These are phyloP conservation scores for Thaleichthys pacificus DNA, from an alignment of 2,797 vertebrate genomes.

Conservation along the genomic window DNA sequence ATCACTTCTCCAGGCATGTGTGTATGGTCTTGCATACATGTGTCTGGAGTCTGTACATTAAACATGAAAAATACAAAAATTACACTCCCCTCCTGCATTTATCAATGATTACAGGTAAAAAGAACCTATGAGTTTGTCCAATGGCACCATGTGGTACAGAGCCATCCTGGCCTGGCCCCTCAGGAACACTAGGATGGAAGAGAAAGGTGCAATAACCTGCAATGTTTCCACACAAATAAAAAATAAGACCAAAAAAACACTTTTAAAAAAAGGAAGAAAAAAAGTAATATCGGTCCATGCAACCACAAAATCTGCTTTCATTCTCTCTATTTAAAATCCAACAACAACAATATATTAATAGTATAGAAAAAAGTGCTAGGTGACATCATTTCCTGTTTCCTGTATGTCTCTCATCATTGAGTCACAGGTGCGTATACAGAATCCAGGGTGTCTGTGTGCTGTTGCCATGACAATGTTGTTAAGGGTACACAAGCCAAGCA, in stretches of 20 bases:
- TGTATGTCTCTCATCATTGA: slow-evolving; percentile 36
- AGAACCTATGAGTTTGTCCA: slow-evolving; percentile 44
- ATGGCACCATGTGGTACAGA: slow-evolving; percentile 48
- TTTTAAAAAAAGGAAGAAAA: slow-evolving; percentile 30
- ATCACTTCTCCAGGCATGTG: slow-evolving; percentile 27
- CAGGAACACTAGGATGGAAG: slow-evolving; percentile 44
- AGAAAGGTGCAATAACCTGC: slow-evolving; percentile 67
- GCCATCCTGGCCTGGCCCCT: slow-evolving; percentile 45
- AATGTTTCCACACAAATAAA: slow-evolving; percentile 57
- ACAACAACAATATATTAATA: slow-evolving; percentile 64
- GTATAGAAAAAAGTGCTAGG: slow-evolving; percentile 78
- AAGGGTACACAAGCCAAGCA: too few relatives aligned
- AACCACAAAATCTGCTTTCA: slow-evolving; percentile 38
- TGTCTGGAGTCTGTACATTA: slow-evolving; percentile 38
- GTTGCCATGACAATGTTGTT: slow-evolving; percentile 15
- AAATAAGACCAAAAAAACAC: slow-evolving; percentile 36
- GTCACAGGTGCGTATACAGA: slow-evolving; percentile 35
- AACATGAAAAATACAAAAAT: slow-evolving; percentile 28
- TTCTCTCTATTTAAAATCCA: slow-evolving; percentile 33
- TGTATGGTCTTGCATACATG: slow-evolving; percentile 38
- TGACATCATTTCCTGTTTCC: slow-evolving; percentile 57
- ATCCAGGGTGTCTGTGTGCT: slow-evolving; percentile 24
- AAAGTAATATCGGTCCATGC: slow-evolving; percentile 31
- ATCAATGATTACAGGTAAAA: slow-evolving; percentile 25
- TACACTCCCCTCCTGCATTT: slow-evolving; percentile 2